Evolutionary conservation across 35 echinoderm and acorn worm genomes (phyloP), one percentile per base, ranked within the genome.

Genomic region (Ophiothrix spiculata): DNA sequence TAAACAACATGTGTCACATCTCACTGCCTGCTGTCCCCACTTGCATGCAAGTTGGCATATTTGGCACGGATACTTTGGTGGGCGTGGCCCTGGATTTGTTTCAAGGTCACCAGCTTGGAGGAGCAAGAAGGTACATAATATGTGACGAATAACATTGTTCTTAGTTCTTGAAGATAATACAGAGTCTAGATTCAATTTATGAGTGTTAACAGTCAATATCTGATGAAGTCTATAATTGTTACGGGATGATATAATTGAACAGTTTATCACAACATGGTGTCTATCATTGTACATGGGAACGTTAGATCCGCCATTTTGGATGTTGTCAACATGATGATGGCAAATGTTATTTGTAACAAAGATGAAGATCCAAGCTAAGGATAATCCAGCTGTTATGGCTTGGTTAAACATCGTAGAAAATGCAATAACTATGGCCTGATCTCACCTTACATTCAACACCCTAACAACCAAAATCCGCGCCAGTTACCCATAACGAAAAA

Each of bases 31-130:
- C 32, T 83, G 80, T 16, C 80, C 80, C 42, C 80, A 83, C 32
- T 83, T 83, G 32, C 80, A 83, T 14, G 83, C 83, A 76, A 74
- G 63, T 25, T 86, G 37, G 37, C 83, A 86, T 33, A 86, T 32
- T 14, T 56, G 56, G 35, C 12, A 76, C 13, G 64, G 83, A 38
- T 86, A 86, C 39, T 86, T 75, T 23, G 15, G 39, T 16, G 40
- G 40, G 39, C 31, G 54, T 35, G 80, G 40, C 25, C 80, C 80
- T 49, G 80, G 80, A 36, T 83, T 83, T 41, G 40, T 46, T 56
- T 83, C 75, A 33, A 79, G 56, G 33, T 79, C 77, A 40, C 75
- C 75, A 2, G 75, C 77, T 31, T 36, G 34, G 23, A 87, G 86
- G 8, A 79, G 39, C 38, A 87, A 32, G 29, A 49, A 45, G 23